Conservation (phyloP, 2,888 invertebrate genomes). For the Nipponacmea schrenckii region DNA sequence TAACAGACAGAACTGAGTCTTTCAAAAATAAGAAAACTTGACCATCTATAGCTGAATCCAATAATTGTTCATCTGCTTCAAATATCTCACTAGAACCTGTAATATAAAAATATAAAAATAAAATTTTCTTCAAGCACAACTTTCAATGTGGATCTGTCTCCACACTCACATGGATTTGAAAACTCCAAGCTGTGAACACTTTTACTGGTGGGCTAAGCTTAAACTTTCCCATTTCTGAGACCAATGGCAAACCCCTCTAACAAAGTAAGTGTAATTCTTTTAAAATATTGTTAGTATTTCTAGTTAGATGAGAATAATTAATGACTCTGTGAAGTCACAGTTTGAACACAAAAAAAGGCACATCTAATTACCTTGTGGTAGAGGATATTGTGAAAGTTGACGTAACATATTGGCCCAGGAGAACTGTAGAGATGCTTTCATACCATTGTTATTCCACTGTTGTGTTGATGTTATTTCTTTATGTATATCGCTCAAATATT, state of each 20-base stretch:
- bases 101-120: background rate
- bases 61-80: conserved; percentile 83
- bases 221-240: no score
- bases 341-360: no score
- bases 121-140: no score
- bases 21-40: conserved; percentile 84
- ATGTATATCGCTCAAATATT: conserved; percentile 62
- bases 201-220: no score
- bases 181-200: no score
- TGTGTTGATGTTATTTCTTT: conserved; percentile 70
- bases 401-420: conserved; percentile 77
- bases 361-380: conserved; percentile 41
- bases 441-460: conserved; percentile 68
- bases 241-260: no score
- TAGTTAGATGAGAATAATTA: no score
- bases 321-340: no score
- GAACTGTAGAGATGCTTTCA: conserved; percentile 75
- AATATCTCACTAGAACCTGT: conserved; percentile 68
- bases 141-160: no score
- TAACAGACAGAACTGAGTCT: conserved; percentile 75
- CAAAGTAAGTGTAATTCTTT: no score
- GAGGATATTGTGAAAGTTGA: conserved; percentile 65
- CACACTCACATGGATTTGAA: no score
- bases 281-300: no score
- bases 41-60: conserved; percentile 82